phyloP scores from a whole-genome alignment of 1,140 invertebrate genomes.

The Hypothenemus hampei region DNA sequence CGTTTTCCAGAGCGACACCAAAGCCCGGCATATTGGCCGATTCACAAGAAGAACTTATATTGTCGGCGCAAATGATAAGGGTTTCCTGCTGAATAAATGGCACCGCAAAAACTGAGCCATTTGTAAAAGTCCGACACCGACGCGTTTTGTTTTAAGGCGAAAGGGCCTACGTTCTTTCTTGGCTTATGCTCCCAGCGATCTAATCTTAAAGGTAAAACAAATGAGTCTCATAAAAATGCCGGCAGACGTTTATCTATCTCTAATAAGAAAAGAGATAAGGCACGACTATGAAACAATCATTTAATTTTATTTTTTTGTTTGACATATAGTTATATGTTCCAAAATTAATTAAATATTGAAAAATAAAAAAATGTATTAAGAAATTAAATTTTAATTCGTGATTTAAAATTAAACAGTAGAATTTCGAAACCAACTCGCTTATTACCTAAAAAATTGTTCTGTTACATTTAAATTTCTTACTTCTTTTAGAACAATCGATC shows the following conservation, averaged over 20 bases:
- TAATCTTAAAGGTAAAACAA: slow-evolving; percentile 29
- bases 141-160: slow-evolving; percentile 34
- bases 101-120: slow-evolving; percentile 40
- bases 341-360: too few species aligned
- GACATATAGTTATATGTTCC: too few species aligned
- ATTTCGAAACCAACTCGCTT: too few species aligned
- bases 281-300: too few species aligned
- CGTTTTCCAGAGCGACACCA: too few species aligned
- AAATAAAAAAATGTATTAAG: too few species aligned
- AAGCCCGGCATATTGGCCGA: slow-evolving; percentile 39
- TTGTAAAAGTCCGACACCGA: slow-evolving; percentile 35
- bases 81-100: slow-evolving; percentile 41
- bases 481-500: too few species aligned
- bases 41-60: slow-evolving; percentile 43
- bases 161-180: slow-evolving; percentile 26
- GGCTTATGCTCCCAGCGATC: slow-evolving; percentile 26
- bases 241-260: slow-evolving; percentile 25
- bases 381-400: too few species aligned
- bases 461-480: too few species aligned
- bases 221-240: slow-evolving; percentile 28
- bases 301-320: too few species aligned
- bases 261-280: slow-evolving; percentile 23
- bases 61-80: slow-evolving; percentile 42
- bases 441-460: too few species aligned
- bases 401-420: too few species aligned